Conservation (phyloP, 2,113 vertebrate species). For the Nothocercus julius region DNA sequence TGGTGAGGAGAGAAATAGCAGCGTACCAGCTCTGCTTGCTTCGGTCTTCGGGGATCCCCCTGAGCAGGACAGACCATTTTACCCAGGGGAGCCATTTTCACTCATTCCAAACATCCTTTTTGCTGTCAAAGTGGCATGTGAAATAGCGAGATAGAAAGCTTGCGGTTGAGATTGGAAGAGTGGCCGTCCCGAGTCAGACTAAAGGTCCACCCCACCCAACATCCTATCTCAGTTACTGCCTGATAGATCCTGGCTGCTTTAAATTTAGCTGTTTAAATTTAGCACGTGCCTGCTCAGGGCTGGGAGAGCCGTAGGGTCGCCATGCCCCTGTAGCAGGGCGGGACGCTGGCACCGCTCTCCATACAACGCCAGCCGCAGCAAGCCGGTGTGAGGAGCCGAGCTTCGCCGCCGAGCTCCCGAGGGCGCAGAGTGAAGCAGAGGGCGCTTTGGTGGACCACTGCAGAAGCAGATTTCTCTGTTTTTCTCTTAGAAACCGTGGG, state of each 20-base stretch:
- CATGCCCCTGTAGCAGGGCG: too few relatives aligned
- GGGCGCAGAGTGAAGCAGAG: neutral
- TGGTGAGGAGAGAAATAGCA: neutral
- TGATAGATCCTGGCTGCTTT: neutral
- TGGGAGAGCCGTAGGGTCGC: neutral
- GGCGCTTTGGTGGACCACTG: neutral
- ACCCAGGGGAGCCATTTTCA: neutral
- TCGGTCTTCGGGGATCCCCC: neutral
- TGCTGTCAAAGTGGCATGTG: neutral
- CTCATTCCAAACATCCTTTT: neutral
- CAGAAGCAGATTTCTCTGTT: neutral
- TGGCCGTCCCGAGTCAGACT: neutral
- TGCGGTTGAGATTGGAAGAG: neutral
- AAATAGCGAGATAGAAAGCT: neutral
- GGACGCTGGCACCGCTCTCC: neutral
- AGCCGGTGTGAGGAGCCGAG: neutral
- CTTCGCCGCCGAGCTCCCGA: neutral
- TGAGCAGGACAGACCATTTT: neutral
- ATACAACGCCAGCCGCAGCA: neutral
- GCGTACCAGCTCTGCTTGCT: neutral
- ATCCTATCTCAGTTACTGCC: neutral
- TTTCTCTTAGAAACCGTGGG: neutral
- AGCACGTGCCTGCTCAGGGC: fast-evolving
- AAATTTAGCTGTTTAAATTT: neutral
- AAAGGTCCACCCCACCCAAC: neutral